Conservation (phyloP, 2,113 vertebrate species). For the Halcyon senegalensis region DNA sequence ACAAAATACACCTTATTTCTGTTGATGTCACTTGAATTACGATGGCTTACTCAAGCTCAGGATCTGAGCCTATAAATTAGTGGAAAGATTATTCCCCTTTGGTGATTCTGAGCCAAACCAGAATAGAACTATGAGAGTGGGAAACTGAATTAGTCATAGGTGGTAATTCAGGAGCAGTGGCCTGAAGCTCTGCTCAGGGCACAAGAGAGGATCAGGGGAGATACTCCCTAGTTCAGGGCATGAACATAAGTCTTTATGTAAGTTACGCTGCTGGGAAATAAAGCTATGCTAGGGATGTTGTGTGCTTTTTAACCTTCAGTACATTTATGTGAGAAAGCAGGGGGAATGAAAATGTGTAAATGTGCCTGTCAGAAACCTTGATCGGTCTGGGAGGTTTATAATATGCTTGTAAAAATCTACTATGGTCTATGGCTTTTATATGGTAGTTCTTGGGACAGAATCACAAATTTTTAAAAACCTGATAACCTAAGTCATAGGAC, state of each 20-base stretch:
- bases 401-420: slow-evolving; percentile 25
- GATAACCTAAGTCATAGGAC: background rate
- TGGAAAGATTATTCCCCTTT: background rate
- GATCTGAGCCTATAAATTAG: background rate
- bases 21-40: background rate
- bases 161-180: background rate
- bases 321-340: background rate
- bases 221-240: background rate
- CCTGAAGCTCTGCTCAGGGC: background rate
- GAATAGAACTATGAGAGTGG: background rate
- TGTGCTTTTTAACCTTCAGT: background rate
- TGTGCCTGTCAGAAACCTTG: background rate
- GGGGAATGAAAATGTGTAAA: background rate
- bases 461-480: background rate
- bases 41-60: background rate
- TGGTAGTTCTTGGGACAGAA: background rate
- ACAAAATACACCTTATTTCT: background rate
- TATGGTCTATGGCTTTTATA: slow-evolving; percentile 3
- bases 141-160: background rate
- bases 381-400: background rate
- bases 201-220: background rate
- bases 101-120: background rate
- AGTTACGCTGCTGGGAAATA: background rate
- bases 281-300: background rate
- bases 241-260: background rate